A percentile compares a stretch with the other conserved stretches of the same genome.
Conservation (phyloP, 2,888 invertebrate genomes). For the Melipona beecheii region DNA sequence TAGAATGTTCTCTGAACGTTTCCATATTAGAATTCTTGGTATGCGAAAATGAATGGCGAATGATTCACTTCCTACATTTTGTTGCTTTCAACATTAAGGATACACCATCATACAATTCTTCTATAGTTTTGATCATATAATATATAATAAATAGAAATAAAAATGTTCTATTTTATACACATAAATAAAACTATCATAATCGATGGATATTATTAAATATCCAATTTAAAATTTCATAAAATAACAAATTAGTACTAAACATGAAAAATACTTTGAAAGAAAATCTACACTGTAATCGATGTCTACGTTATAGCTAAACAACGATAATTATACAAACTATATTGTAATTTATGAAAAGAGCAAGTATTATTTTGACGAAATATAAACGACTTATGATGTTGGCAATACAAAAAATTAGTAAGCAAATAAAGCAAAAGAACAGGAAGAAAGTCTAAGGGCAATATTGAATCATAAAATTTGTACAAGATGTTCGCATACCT, state of each 20-base stretch:
- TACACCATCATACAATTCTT: too few relatives aligned
- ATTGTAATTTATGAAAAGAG: not conserved
- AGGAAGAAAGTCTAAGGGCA: not conserved
- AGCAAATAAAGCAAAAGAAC: not conserved
- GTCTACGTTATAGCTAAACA: too few relatives aligned
- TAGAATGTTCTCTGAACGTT: conserved; percentile 36
- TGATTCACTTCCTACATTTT: conserved; percentile 53
- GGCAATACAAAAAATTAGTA: not conserved
- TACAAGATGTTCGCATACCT: too few relatives aligned
- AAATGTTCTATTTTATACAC: not conserved
- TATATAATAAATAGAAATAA: too few relatives aligned
- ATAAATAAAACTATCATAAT: not conserved
- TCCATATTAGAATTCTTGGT: conserved; percentile 50
- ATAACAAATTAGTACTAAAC: not conserved
- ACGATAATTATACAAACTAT: too few relatives aligned
- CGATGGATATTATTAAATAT: not conserved
- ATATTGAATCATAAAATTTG: too few relatives aligned
- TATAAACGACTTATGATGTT: not conserved
- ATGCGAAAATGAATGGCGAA: conserved; percentile 45
- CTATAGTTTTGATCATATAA: too few relatives aligned
- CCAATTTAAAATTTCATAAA: not conserved
- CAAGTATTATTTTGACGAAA: not conserved
- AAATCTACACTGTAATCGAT: too few relatives aligned
- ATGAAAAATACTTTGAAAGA: not conserved
- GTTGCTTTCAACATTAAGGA: not conserved